Base-by-base conservation (phyloP, 37 sponge, comb jelly and placozoan species). In the Axinella damicornis region DNA sequence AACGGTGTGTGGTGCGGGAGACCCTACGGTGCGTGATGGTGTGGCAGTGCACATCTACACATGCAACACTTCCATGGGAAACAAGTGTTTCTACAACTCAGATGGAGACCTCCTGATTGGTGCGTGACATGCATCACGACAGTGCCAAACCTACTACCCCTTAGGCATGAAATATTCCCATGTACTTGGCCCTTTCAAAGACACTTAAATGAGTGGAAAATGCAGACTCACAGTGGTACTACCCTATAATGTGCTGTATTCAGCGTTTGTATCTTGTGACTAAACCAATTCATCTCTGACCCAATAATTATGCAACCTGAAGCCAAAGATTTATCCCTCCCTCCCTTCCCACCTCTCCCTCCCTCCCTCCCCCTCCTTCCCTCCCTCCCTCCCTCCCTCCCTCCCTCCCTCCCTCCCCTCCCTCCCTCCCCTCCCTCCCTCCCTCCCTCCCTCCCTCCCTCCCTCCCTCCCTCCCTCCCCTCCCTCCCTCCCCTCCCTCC, bases 61-160 rank as follows among this genome's bases (percentile, higher is more conserved):
- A 31, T 99, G 99, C 83, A 99, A 96, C 88, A 70, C 62, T 31
- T 93, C 94, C 0, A 99, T 99, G 99, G 69, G 30, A 17, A 80
- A 97, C 83, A 99, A 78, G 88, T 92, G 93, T 71, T 85, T 99
- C 85, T 97, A 99, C 77, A 97, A 97, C 60, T 77, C 94, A 25
- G 99, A 97, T 86, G 99, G 99, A 33, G 99, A 99, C 82, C 84
- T 95, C 39, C 76, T 99, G 69, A 94, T 99, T 38, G 96, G 96
- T 92, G 32, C 0, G 83, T 65, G 24, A 15, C 31, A 28, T 57
- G 21, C n/a, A n/a, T n/a, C n/a, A n/a, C 9, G 46, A 46, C 46
- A 46, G 46, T 9, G 6, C 4, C 46, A 46, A n/a, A n/a, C n/a
- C n/a, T n/a, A n/a, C n/a, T n/a, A n/a, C n/a, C n/a, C n/a, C n/a